A percentile compares a stretch with the other conserved stretches of the same genome.
These are phyloP conservation scores for Bradynema listronoti DNA, from an alignment of 1,140 invertebrate genomes.

Conservation along the genomic window DNA sequence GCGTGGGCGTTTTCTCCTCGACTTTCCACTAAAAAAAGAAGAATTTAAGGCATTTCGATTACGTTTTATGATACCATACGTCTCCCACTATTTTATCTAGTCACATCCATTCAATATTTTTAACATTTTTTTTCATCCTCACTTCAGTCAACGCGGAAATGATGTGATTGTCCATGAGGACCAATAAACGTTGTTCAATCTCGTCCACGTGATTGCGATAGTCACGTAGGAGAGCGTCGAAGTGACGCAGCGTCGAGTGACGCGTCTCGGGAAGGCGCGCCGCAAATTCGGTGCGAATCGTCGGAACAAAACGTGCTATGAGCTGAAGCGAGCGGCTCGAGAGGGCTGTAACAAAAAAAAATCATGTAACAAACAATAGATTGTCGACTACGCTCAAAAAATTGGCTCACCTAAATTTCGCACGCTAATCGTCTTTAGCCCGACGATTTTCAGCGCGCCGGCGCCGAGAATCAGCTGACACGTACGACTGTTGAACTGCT, in stretches of 20 bases:
- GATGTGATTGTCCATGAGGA: constrained; percentile 68
- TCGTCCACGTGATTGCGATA: constrained; percentile 80
- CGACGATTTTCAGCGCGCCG: constrained; percentile 83
- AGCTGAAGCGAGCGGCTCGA: constrained; percentile 75
- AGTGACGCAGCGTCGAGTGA: constrained; percentile 61
- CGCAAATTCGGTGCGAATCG: constrained; percentile 61
- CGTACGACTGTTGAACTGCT: constrained; percentile 79
- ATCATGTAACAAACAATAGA: constrained; percentile 3
- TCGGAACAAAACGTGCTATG: constrained; percentile 64
- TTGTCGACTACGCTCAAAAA: background rate
- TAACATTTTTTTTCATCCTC: too few species aligned
- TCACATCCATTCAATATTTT: too few species aligned
- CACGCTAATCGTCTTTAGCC: constrained; percentile 89
- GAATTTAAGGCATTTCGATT: background rate
- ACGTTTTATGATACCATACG: constrained; percentile 7
- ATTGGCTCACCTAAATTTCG: constrained; percentile 71
- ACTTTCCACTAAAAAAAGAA: constrained; percentile 72
- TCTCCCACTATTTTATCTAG: too few species aligned
- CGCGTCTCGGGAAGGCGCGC: constrained; percentile 58
- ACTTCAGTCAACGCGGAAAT: constrained; percentile 41
- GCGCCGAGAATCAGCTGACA: constrained; percentile 90
- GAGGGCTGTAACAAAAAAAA: constrained; percentile 64
- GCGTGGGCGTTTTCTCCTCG: constrained; percentile 84
- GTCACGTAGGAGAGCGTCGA: constrained; percentile 68
- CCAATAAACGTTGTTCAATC: constrained; percentile 80